These are phyloP conservation scores for Poeciliopsis turrubarensis DNA, from an alignment of 2,113 vertebrate species.

Conservation along the genomic window DNA sequence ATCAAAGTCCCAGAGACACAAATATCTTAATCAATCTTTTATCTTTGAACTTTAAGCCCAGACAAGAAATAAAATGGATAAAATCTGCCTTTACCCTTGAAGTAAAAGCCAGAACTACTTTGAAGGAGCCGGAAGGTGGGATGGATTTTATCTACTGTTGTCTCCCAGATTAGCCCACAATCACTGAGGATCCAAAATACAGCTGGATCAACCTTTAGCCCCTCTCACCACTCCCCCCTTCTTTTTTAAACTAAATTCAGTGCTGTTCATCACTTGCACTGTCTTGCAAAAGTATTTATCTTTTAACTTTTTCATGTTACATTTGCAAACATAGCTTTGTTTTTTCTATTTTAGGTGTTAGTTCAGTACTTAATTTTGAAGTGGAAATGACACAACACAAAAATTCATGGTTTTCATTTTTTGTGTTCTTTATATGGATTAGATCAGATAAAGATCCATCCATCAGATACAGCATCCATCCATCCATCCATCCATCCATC, in stretches of 20 bases:
- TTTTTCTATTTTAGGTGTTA: too few relatives aligned
- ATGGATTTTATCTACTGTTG: background rate
- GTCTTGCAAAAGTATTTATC: background rate
- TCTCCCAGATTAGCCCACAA: background rate
- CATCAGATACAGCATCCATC: too few relatives aligned
- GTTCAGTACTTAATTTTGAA: too few relatives aligned
- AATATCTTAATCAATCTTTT: conserved; percentile 11
- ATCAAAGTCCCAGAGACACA: conserved; percentile 10
- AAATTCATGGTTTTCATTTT: too few relatives aligned
- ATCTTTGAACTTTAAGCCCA: conserved; percentile 9
- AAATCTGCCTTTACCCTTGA: background rate
- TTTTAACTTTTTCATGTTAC: too few relatives aligned
- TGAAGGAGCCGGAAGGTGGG: background rate
- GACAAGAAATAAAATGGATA: background rate
- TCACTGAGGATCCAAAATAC: background rate
- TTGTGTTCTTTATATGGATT: background rate
- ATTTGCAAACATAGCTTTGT: too few relatives aligned
- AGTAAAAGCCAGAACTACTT: background rate
- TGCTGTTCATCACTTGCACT: background rate
- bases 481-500: too few relatives aligned
- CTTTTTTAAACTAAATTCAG: background rate
- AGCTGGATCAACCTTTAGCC: too few relatives aligned
- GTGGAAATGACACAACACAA: too few relatives aligned
- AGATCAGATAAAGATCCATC: too few relatives aligned
- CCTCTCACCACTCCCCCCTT: too few relatives aligned